phyloP scores from a whole-genome alignment of 2,888 invertebrate genomes.

The Spodoptera picta region DNA sequence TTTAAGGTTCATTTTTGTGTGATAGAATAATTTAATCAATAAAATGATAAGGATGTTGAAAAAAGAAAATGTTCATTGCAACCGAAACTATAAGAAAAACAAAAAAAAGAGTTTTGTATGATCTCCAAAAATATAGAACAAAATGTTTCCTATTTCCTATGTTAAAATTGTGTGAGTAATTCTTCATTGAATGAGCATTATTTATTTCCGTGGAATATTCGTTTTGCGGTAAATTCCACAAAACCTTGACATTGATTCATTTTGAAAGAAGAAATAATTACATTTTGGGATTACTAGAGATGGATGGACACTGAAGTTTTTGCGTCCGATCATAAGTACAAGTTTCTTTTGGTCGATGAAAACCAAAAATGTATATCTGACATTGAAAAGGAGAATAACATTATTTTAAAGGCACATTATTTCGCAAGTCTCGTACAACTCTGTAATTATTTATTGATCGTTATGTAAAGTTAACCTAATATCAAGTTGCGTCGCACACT shows the following conservation, averaged over 20 bases:
- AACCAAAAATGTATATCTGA: slow-evolving; percentile 26
- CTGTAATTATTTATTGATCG: slow-evolving; percentile 46
- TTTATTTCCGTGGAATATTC: slow-evolving; percentile 5
- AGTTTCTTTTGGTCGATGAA: background rate
- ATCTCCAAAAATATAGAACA: background rate
- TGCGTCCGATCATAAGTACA: too few species aligned
- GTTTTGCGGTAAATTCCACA: slow-evolving; percentile 11
- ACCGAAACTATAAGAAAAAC: too few species aligned
- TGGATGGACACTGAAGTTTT: too few species aligned
- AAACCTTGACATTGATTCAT: slow-evolving; percentile 8
- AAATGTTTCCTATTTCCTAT: background rate
- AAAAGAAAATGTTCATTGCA: too few species aligned
- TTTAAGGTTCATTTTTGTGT: too few species aligned
- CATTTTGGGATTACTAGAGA: background rate
- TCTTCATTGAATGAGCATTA: slow-evolving; percentile 17
- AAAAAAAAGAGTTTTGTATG: too few species aligned
- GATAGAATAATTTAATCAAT: too few species aligned
- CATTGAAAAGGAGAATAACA: slow-evolving; percentile 20
- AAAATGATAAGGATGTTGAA: too few species aligned
- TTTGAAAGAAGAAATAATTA: background rate
- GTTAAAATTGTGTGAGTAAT: slow-evolving; percentile 15
- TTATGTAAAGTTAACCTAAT: slow-evolving; percentile 51
- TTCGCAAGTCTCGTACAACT: slow-evolving; percentile 27
- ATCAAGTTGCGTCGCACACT: slow-evolving; percentile 55
- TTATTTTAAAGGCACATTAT: slow-evolving; percentile 12